A percentile compares a stretch with the other conserved stretches of the same genome.
Conservation (phyloP, 2,797 vertebrate genomes). For the Poeciliopsis gracilis region DNA sequence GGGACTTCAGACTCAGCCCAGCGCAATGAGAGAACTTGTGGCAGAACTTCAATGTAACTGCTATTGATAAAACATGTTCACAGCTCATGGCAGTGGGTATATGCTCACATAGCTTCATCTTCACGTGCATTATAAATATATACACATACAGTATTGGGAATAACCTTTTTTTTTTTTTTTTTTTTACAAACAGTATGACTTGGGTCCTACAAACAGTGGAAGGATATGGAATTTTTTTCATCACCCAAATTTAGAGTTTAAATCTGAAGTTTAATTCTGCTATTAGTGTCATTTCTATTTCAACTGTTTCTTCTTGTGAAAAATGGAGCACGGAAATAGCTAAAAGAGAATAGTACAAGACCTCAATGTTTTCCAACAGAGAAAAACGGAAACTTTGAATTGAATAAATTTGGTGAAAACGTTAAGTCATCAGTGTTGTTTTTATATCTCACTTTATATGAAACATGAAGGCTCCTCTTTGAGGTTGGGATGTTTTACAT, state of each 20-base stretch:
- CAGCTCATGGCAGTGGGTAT: constrained; percentile 24
- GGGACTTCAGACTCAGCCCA: constrained; percentile 42
- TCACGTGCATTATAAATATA: constrained; percentile 30
- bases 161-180: too few relatives aligned
- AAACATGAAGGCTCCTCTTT: background rate
- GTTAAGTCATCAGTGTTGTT: background rate
- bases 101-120: constrained; percentile 37
- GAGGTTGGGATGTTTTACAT: background rate
- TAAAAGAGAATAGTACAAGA: background rate
- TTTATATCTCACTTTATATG: background rate
- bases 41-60: constrained; percentile 54
- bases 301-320: background rate
- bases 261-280: background rate
- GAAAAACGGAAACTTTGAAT: background rate
- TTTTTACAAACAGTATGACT: too few relatives aligned
- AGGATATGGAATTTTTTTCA: background rate
- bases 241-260: background rate
- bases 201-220: background rate
- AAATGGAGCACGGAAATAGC: background rate
- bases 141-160: too few relatives aligned
- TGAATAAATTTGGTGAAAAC: background rate
- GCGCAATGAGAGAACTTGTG: constrained; percentile 37
- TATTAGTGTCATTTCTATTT: background rate
- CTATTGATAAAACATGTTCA: constrained; percentile 60
- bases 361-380: background rate